Conservation (phyloP, 1,140 invertebrate genomes). For the Pseudomyrmex cubaensis region DNA sequence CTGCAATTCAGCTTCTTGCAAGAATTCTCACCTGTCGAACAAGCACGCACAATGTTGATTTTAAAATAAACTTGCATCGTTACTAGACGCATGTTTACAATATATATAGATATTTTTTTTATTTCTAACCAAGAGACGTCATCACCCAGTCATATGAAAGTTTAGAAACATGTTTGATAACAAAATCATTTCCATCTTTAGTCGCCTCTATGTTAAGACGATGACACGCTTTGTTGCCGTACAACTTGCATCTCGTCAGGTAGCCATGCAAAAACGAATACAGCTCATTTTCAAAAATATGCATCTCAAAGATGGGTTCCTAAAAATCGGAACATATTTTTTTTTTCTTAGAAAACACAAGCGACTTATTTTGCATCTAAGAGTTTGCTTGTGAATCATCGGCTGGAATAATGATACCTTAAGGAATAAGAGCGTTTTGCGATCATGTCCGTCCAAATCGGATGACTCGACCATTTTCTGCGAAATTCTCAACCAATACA, state of each 20-base stretch:
- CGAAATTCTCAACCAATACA: slow-evolving; percentile 93
- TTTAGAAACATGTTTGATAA: no score
- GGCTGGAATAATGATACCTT: not conserved
- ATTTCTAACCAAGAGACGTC: no score
- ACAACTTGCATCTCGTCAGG: slow-evolving; percentile 85
- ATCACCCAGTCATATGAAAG: no score
- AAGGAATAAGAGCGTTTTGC: slow-evolving; percentile 81
- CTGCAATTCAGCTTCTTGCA: slow-evolving; percentile 85
- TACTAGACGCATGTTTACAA: no score
- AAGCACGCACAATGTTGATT: not conserved
- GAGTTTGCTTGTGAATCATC: no score
- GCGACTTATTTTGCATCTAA: no score
- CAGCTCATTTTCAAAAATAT: slow-evolving; percentile 87
- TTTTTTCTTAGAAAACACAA: no score
- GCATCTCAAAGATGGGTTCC: no score
- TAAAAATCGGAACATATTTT: no score
- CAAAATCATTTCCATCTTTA: no score
- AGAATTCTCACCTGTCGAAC: slow-evolving; percentile 77
- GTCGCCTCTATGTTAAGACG: no score
- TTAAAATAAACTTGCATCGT: not conserved
- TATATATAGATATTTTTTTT: no score
- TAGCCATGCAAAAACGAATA: slow-evolving; percentile 86
- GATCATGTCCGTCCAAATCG: slow-evolving; percentile 90
- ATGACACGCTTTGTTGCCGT: slow-evolving; percentile 65
- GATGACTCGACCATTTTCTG: slow-evolving; percentile 91